Evolutionary conservation across 2,797 vertebrate species (phyloP), one percentile per base, ranked within the genome.

Genomic region (Esox masquinongy): DNA sequence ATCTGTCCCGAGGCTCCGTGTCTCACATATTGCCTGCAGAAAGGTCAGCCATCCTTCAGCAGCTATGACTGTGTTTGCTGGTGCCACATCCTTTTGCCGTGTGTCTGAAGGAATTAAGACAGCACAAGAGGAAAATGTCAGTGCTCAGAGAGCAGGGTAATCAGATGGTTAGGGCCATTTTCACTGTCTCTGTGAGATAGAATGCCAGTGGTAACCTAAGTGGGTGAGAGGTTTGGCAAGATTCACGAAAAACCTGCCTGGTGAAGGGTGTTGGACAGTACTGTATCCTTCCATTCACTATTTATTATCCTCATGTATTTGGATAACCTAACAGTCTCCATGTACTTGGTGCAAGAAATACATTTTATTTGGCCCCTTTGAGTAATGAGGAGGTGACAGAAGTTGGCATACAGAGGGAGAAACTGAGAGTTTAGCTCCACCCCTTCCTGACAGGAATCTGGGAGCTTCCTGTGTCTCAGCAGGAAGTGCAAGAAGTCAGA

Each of bases 391-490:
- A 70, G 72, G 74, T 83, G 80, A 86, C 71, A 71, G 77, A 16
- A 29, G 5, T 82, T 61, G n/a, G n/a, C 22, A 14, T 61, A 1
- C 79, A 64, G 66, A 29, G 36, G 76, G 83, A 83, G 82, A 88
- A 80, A 89, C 78, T 83, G 75, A 89, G 81, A 84, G 86, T 68
- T 61, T 24, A 66, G 26, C 79, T 77, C 90, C 89, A 90, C 90
- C 87, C 83, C 77, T 93, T 93, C 92, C 92, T 91, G 88, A 92
- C 91, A 90, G 91, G 93, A 94, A 92, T 88, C 74, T 81, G 82
- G 85, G 79, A 74, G 88, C 90, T 93, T 93, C 91, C 92, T 90
- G 75, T 91, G 89, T 93, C 90, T 92, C 86, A 90, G 84, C 85
- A 92, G 92, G 92, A 93, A 92, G 90, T 86, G 79, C 87, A 90